Conservation (phyloP, 53 echinoderm and acorn worm genomes). For the Actinopyga echinites region DNA sequence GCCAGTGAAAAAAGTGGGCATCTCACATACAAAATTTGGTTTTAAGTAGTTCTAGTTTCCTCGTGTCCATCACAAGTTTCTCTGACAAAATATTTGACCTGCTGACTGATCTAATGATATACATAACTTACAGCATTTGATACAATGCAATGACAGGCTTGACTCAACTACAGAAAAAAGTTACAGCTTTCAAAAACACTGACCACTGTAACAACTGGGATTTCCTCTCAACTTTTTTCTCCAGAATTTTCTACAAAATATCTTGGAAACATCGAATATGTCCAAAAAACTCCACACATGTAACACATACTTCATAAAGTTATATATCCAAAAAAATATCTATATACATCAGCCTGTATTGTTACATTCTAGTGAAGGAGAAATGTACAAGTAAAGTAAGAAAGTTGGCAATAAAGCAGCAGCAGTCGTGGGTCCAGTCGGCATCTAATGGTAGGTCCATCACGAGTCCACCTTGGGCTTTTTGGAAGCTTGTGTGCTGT, state of each 20-base stretch:
- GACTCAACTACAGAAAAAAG: too few relatives aligned
- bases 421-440: neutral
- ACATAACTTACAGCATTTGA: too few relatives aligned
- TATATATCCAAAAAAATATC: neutral
- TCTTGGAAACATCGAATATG: neutral
- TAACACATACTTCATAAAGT: slow-evolving; percentile 1
- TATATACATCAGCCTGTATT: slow-evolving; percentile 35
- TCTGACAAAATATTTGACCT: too few relatives aligned
- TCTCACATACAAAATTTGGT: too few relatives aligned
- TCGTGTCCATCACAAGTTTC: too few relatives aligned
- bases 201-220: neutral
- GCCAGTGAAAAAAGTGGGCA: too few relatives aligned
- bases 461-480: slow-evolving; percentile 25
- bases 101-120: too few relatives aligned
- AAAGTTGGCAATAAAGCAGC: slow-evolving; percentile 27
- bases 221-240: neutral
- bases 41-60: too few relatives aligned
- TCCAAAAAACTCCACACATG: slow-evolving; percentile 20
- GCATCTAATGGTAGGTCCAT: neutral
- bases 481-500: slow-evolving; percentile 29
- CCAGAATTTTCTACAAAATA: neutral
- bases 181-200: neutral
- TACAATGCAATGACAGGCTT: too few relatives aligned
- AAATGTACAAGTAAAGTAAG: neutral
- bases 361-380: slow-evolving; percentile 11